Percentiles rank a stretch among this genome's conserved stretches.
Evolutionary conservation across 2,797 vertebrate genomes (phyloP).

Genomic region (Tapirus indicus): DNA sequence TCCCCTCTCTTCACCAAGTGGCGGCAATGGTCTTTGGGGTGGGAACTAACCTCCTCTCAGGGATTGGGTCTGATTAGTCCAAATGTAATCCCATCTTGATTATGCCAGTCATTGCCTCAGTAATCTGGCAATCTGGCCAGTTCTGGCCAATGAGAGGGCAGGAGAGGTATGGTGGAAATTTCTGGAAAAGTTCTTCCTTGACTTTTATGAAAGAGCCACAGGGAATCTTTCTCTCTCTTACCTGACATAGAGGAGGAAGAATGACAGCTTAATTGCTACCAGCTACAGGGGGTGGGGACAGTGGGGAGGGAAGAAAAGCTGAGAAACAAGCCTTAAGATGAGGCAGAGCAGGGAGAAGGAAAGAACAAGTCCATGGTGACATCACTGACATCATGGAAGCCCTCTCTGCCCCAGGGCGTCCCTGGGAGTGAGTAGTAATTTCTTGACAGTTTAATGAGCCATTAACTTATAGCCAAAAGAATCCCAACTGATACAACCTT

Average conservation of each 20-base stretch:
- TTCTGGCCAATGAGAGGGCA: background rate
- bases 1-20: background rate
- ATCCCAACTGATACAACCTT: background rate
- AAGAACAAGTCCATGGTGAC: background rate
- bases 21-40: background rate
- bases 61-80: background rate
- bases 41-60: background rate
- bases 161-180: background rate
- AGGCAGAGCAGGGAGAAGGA: background rate
- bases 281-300: accelerated
- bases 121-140: background rate
- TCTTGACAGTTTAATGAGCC: background rate
- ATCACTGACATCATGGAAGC: accelerated
- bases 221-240: background rate
- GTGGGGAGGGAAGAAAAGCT: background rate
- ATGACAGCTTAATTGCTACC: background rate
- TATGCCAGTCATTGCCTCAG: background rate
- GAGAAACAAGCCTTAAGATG: background rate
- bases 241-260: background rate
- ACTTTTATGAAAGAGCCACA: background rate
- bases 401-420: background rate
- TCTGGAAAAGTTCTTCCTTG: background rate
- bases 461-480: background rate
- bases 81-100: accelerated
- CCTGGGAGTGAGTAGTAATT: no score